Evolutionary conservation across 1,140 invertebrate genomes (phyloP).

Genomic region (Helicoverpa armigera): DNA sequence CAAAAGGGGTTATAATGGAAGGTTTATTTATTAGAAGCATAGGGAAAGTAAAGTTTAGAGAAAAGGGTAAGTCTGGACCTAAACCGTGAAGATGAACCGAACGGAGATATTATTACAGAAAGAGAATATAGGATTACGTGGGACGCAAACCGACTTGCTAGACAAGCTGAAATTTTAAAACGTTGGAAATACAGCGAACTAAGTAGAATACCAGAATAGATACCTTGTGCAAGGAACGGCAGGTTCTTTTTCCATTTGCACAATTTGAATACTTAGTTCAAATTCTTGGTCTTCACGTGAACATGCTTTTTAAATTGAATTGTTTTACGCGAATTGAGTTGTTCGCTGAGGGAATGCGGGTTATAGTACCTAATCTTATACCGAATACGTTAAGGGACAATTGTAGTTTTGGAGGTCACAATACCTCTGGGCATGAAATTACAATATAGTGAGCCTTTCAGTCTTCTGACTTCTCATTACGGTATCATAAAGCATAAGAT

Average conservation of each 20-base stretch:
- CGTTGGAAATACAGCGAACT: slow-evolving; percentile 10
- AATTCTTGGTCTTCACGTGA: slow-evolving; percentile 57
- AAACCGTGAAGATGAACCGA: slow-evolving; percentile 9
- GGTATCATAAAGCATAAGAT: no score
- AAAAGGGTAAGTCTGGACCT: slow-evolving; percentile 33
- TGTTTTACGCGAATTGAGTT: slow-evolving; percentile 54
- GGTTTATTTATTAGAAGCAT: slow-evolving; percentile 45
- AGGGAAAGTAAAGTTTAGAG: slow-evolving; percentile 28
- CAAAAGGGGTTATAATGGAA: slow-evolving; percentile 34
- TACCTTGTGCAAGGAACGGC: not conserved
- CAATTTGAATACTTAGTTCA: slow-evolving; percentile 56
- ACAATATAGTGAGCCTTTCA: no score
- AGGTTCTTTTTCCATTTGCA: slow-evolving; percentile 40
- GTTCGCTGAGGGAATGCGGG: not conserved
- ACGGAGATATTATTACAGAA: slow-evolving; percentile 4
- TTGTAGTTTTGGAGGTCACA: no score
- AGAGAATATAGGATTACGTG: not conserved
- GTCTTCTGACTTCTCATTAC: no score
- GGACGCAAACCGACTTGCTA: not conserved
- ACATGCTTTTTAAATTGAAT: slow-evolving; percentile 68
- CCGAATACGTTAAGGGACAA: no score
- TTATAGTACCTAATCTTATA: not conserved
- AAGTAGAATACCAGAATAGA: slow-evolving; percentile 36
- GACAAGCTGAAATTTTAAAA: slow-evolving; percentile 34
- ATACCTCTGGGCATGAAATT: no score